phyloP scores from a whole-genome alignment of 2,888 invertebrate species.

The Nemotelus nigrinus region DNA sequence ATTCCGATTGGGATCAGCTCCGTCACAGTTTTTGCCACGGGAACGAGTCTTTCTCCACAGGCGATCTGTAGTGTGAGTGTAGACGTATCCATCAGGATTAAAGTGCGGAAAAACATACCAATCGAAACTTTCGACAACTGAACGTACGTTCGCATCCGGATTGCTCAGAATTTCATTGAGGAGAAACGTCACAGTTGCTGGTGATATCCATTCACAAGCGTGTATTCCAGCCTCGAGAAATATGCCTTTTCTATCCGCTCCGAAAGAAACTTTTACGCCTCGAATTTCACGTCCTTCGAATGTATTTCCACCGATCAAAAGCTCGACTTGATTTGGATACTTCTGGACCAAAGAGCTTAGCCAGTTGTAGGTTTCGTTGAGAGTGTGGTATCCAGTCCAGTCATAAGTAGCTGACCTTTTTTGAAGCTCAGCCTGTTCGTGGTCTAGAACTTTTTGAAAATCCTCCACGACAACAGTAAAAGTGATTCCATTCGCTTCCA shows the following conservation, averaged over 20 bases:
- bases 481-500: constrained; percentile 27
- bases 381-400: constrained; percentile 53
- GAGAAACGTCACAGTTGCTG: constrained; percentile 66
- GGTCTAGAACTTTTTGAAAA: constrained; percentile 42
- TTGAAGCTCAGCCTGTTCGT: constrained; percentile 14
- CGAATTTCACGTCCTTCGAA: constrained; percentile 66
- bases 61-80: constrained; percentile 69
- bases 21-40: constrained; percentile 67
- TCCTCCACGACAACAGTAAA: constrained; percentile 38
- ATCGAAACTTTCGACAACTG: constrained; percentile 67
- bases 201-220: constrained; percentile 67
- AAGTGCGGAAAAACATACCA: constrained; percentile 76
- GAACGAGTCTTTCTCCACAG: constrained; percentile 77
- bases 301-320: constrained; percentile 64
- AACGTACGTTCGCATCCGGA: constrained; percentile 59
- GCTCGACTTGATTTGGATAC: constrained; percentile 64
- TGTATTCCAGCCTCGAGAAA: constrained; percentile 61
- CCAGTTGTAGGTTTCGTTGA: constrained; percentile 66
- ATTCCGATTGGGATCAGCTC: constrained; percentile 82
- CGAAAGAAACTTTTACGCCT: constrained; percentile 57
- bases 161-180: constrained; percentile 67
- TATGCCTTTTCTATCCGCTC: constrained; percentile 59
- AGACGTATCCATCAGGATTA: constrained; percentile 79
- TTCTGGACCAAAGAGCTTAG: constrained; percentile 64
- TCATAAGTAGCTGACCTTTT: constrained; percentile 56